phyloP scores from a whole-genome alignment of 2,888 invertebrate species.

The Ormyrus labotus region DNA sequence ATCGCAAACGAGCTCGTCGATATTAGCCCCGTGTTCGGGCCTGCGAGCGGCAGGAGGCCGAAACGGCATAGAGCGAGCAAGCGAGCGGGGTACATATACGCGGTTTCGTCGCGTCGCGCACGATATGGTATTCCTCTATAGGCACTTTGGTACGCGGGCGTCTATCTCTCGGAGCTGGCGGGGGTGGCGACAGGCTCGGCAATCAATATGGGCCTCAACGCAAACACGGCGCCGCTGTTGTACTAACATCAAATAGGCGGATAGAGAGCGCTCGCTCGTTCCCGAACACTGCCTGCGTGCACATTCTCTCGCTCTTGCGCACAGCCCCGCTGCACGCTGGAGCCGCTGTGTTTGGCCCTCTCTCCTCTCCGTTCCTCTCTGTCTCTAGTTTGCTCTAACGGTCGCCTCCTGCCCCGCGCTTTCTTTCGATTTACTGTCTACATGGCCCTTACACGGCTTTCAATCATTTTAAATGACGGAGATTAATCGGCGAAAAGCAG shows the following conservation, averaged over 20 bases:
- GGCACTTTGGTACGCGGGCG: too few species aligned
- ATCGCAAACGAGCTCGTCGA: not conserved
- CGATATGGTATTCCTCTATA: too few species aligned
- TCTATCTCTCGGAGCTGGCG: too few species aligned
- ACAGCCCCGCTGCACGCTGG: constrained; percentile 21
- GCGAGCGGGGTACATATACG: too few species aligned
- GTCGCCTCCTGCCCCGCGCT: constrained; percentile 57
- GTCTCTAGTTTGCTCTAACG: constrained; percentile 70
- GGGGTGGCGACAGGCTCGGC: constrained; percentile 71
- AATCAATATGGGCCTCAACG: constrained; percentile 76
- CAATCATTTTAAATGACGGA: not conserved
- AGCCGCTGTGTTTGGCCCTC: too few species aligned
- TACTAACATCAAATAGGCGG: constrained; percentile 76
- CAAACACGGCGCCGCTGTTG: constrained; percentile 75
- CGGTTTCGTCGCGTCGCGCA: too few species aligned
- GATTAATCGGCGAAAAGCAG: not conserved
- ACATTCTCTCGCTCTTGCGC: not conserved
- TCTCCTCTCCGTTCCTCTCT: constrained; percentile 40
- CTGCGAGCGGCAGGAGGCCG: too few species aligned
- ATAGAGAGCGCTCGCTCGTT: constrained; percentile 68
- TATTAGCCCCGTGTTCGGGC: constrained; percentile 40
- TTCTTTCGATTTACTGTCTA: constrained; percentile 14
- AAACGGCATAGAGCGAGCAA: too few species aligned
- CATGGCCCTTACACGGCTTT: not conserved
- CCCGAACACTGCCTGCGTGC: not conserved